Evolutionary conservation across 2,888 invertebrate genomes (phyloP), one percentile per base, ranked within the genome.

Genomic region (Tetheella fluctuosa): DNA sequence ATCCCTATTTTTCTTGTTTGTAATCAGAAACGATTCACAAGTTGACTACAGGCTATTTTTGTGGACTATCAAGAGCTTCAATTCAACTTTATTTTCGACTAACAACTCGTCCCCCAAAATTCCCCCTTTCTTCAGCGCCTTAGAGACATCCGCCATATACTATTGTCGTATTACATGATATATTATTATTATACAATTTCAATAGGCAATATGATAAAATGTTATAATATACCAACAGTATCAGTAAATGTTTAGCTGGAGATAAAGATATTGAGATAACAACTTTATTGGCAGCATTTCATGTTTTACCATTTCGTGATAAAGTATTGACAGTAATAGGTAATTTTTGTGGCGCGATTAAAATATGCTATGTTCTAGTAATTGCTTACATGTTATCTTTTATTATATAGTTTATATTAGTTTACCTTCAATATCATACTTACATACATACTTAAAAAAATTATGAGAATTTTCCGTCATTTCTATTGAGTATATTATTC

Each of bases 261-360:
- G 48, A 48, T 48, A 48, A 48, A 48, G n/a, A 48, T 48, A 48
- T 48, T n/a, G 48, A 48, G 48, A 48, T 48, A 48, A 48, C 17
- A 20, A 48, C n/a, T 48, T 48, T 48, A 48, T 48, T 48, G 20
- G 48, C 17, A 20, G 10, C 48, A 48, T 20, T 48, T 48, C 20
- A 48, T 48, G 48, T 48, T 48, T 48, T 48, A 48, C 48, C 48
- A n/a, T 48, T 48, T 48, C 20, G 20, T 48, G 48, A 48, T 48
- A n/a, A 20, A 20, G 20, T 48, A 48, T 20, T 20, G 20, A 48
- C 48, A 20, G n/a, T 20, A 5, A 20, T 48, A n/a, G n/a, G n/a
- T n/a, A 10, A 20, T 48, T 48, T 48, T 48, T 8, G 48, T 48
- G 10, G 10, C 10, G 48, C 20, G 48, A 48, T 20, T 48, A 48